phyloP scores from a whole-genome alignment of 1,140 invertebrate genomes.

The Diorhabda sublineata region DNA sequence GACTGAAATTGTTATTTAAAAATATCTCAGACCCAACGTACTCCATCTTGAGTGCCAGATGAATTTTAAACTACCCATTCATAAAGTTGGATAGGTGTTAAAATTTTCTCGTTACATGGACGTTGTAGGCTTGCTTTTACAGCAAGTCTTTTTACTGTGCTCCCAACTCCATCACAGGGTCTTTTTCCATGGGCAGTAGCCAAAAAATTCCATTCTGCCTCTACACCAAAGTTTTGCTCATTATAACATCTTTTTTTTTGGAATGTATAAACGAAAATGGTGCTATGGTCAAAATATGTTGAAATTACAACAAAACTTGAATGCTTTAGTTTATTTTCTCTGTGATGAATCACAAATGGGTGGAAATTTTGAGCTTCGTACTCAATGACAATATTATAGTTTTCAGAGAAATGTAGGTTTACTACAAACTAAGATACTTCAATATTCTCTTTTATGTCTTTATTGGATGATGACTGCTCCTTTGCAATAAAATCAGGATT shows the following conservation, averaged over 20 bases:
- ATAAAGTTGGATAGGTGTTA: neutral
- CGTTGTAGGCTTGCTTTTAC: conserved; percentile 28
- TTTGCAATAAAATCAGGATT: neutral
- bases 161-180: conserved; percentile 34
- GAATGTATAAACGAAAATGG: neutral
- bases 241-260: conserved; percentile 15
- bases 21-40: too few relatives aligned
- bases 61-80: neutral
- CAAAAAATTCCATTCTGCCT: conserved; percentile 42
- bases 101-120: conserved; percentile 6
- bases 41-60: too few relatives aligned
- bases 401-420: neutral
- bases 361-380: neutral
- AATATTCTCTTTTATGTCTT: neutral
- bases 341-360: neutral
- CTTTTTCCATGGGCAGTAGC: conserved; percentile 42
- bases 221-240: conserved; percentile 37
- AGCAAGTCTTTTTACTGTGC: conserved; percentile 29
- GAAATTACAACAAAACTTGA: neutral
- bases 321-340: neutral
- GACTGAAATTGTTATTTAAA: too few relatives aligned
- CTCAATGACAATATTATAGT: neutral
- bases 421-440: neutral
- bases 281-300: neutral
- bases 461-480: neutral